Percentiles rank a stretch among this genome's conserved stretches.
Conservation (phyloP, 2,888 invertebrate species). For the Operophtera brumata region DNA sequence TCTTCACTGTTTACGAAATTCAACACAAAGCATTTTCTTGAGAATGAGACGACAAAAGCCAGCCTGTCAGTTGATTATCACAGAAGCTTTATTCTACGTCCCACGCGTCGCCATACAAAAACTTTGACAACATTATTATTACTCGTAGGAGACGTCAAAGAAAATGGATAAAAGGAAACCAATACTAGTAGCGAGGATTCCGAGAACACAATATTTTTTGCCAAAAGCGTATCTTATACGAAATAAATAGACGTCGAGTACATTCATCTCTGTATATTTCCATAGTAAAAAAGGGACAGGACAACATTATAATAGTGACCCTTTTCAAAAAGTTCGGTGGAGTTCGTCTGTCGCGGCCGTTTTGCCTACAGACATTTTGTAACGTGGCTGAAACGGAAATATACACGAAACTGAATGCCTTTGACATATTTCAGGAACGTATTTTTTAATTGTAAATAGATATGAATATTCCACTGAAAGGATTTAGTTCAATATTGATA, state of each 20-base stretch:
- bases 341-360: slow-evolving; percentile 37
- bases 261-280: slow-evolving; percentile 34
- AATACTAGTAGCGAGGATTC: slow-evolving; percentile 12
- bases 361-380: slow-evolving; percentile 9
- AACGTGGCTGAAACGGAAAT: slow-evolving; percentile 3
- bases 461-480: no score
- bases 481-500: no score
- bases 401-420: slow-evolving; percentile 9
- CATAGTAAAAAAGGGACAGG: slow-evolving; percentile 38
- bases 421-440: background rate
- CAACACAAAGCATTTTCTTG: slow-evolving; percentile 21
- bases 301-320: slow-evolving; percentile 34
- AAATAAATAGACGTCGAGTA: slow-evolving; percentile 18
- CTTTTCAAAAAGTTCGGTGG: slow-evolving; percentile 40
- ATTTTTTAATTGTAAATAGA: no score
- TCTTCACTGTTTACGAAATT: slow-evolving; percentile 14
- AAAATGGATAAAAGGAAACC: slow-evolving; percentile 29
- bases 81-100: slow-evolving; percentile 24
- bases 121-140: slow-evolving; percentile 28
- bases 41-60: slow-evolving; percentile 16
- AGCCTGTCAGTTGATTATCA: slow-evolving; percentile 17
- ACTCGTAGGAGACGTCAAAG: slow-evolving; percentile 34
- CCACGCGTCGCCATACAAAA: slow-evolving; percentile 28
- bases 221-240: slow-evolving; percentile 9
- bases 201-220: slow-evolving; percentile 15